Percentiles rank a stretch among this genome's conserved stretches.
Conservation (phyloP, 2,888 invertebrate species). For the Hybos culiciformis region DNA sequence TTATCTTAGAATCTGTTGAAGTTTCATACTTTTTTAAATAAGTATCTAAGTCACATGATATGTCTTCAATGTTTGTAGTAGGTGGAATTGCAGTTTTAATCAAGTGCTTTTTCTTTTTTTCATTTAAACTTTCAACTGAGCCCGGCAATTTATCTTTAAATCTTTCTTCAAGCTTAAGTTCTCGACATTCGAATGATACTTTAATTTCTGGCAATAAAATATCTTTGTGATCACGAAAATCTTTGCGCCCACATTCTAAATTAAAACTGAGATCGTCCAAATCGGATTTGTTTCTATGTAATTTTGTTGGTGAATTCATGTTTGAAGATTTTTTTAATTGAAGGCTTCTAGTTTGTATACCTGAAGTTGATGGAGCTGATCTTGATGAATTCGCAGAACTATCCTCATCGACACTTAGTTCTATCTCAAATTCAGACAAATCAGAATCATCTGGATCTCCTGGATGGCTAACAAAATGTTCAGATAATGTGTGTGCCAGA, state of each 20-base stretch:
- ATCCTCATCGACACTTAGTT: slow-evolving; percentile 24
- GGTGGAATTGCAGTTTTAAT: neutral
- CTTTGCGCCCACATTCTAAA: slow-evolving; percentile 6
- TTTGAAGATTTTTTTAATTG: too few relatives aligned
- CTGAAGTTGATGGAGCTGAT: too few relatives aligned
- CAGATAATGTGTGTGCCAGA: slow-evolving; percentile 54
- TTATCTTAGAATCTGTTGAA: slow-evolving; percentile 8
- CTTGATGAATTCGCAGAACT: too few relatives aligned
- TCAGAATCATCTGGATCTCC: slow-evolving; percentile 31
- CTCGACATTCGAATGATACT: slow-evolving; percentile 5
- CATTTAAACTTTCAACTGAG: too few relatives aligned
- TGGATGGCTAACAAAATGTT: slow-evolving; percentile 29
- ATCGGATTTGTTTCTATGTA: too few relatives aligned
- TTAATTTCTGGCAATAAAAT: slow-evolving; percentile 10
- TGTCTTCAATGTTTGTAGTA: slow-evolving; percentile 3
- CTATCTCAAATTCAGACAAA: slow-evolving; percentile 29
- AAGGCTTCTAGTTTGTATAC: too few relatives aligned
- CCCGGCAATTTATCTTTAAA: too few relatives aligned
- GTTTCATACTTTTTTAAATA: slow-evolving; percentile 15
- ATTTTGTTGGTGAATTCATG: too few relatives aligned
- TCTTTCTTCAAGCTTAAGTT: neutral
- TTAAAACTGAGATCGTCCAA: slow-evolving; percentile 11
- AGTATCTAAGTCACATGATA: slow-evolving; percentile 16
- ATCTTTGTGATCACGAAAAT: slow-evolving; percentile 7
- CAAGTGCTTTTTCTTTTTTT: neutral